Evolutionary conservation across 2,113 vertebrate species (phyloP).

Genomic region (Oryzias woworae): DNA sequence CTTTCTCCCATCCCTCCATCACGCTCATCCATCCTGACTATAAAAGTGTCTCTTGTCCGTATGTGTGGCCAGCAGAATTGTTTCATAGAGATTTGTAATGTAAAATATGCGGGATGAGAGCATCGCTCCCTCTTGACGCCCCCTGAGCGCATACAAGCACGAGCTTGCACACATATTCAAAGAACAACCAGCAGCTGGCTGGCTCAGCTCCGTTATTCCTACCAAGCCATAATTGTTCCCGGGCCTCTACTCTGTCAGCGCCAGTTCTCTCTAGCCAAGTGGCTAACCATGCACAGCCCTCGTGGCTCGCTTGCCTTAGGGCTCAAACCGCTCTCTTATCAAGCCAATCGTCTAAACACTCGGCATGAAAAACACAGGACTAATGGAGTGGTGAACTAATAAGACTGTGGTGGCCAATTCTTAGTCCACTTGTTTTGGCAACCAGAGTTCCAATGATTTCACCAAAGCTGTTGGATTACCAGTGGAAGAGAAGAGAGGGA

Average conservation of each 20-base stretch:
- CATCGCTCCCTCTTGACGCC: constrained; percentile 38
- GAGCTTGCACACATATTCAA: constrained; percentile 28
- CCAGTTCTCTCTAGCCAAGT: constrained; percentile 45
- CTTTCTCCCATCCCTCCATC: constrained; percentile 29
- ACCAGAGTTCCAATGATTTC: neutral
- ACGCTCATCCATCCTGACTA: constrained; percentile 26
- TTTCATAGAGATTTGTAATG: constrained; percentile 73
- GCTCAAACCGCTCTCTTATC: constrained; percentile 30
- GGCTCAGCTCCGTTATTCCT: constrained; percentile 45
- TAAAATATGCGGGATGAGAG: constrained; percentile 70
- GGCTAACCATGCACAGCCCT: constrained; percentile 64
- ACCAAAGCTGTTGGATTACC: neutral
- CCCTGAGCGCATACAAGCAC: constrained; percentile 21
- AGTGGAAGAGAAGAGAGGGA: neutral
- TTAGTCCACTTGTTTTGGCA: neutral
- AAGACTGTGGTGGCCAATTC: neutral
- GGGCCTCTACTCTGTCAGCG: constrained; percentile 43
- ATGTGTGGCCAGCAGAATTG: constrained; percentile 60
- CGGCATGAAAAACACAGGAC: neutral
- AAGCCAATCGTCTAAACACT: constrained; percentile 27
- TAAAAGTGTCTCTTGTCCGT: constrained; percentile 60
- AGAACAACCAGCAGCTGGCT: constrained; percentile 53
- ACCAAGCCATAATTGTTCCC: constrained; percentile 69
- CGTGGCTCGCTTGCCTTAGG: constrained; percentile 30
- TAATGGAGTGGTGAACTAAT: neutral